Base-by-base conservation (phyloP, 2,113 vertebrate genomes). In the Plecturocebus donacophilus region DNA sequence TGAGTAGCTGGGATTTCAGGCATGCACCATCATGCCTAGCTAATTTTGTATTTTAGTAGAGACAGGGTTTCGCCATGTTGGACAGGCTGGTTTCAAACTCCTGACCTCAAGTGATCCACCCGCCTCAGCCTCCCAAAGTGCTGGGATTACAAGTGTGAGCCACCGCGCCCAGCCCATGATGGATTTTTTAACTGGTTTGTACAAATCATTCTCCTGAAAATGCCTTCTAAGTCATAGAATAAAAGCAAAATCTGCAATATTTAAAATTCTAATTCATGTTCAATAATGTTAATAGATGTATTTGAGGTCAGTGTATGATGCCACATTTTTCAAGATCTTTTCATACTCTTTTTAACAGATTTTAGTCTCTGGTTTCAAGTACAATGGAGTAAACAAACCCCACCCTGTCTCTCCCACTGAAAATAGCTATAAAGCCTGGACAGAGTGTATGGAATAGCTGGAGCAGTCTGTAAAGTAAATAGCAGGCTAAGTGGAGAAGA, bases 231-330 rank as follows among this genome's bases (percentile, higher is more conserved):
- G 81, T 58, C 54, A 54, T 47, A 47, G 92, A 90, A 45, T 40
- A 35, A 4, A 76, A 96, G 81, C 71, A 86, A 96, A 96, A 49
- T 86, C 64, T 89, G 6, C 20, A 40, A n/a, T 61, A 82, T 45
- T 91, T 96, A 73, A 89, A 56, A 52, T 58, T 11, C 20, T 88
- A 88, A 56, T 85, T 70, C 68, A 38, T 68, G 45, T 93, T 90
- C 81, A 85, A 45, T 85, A 52, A 17, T 42, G 81, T 92, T 66
- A 68, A 56, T 91, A 30, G 16, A 21, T 70, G 76, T 76, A 35
- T 32, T 91, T 82, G 83, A 91, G 23, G 56, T 91, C 87, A 45
- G 0, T 27, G 6, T 79, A 45, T 49, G 25, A 80, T 6, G 27
- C 7, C 13, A 11, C 7, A 32, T 93, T 87, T 79, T 84, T 19